Conservation (phyloP, 1,140 invertebrate genomes). For the Drosophila ficusphila region DNA sequence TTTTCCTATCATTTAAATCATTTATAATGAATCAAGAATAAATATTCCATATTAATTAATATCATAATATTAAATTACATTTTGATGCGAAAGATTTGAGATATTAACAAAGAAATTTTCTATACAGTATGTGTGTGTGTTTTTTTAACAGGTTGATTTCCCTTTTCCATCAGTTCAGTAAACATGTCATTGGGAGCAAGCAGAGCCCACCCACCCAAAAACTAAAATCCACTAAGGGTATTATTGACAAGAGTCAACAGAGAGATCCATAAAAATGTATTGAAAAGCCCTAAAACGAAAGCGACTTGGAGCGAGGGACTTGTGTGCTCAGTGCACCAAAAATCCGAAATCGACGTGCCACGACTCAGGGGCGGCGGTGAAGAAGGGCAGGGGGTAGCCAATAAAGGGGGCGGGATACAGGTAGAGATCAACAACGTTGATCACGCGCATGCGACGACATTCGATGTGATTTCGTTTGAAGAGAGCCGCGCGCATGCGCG, state of each 20-base stretch:
- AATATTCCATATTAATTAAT: too few relatives aligned
- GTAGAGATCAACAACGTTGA: slow-evolving; percentile 80
- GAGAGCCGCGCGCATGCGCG: slow-evolving; percentile 78
- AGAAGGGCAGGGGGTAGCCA: neutral
- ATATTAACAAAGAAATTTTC: neutral
- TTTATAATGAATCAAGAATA: too few relatives aligned
- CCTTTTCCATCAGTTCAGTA: slow-evolving; percentile 1
- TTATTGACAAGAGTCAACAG: slow-evolving; percentile 45
- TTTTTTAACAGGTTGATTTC: neutral
- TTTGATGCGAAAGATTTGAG: too few relatives aligned
- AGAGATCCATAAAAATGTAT: slow-evolving; percentile 70
- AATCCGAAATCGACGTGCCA: slow-evolving; percentile 40
- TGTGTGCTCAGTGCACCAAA: slow-evolving; percentile 59
- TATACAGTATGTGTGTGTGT: neutral
- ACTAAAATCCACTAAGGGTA: slow-evolving; percentile 35
- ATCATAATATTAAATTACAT: too few relatives aligned
- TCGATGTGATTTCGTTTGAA: slow-evolving; percentile 83
- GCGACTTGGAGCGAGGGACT: slow-evolving; percentile 28
- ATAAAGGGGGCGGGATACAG: slow-evolving; percentile 15
- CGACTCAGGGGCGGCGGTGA: neutral
- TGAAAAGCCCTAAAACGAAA: slow-evolving; percentile 78
- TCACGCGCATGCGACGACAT: slow-evolving; percentile 82
- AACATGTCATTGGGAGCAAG: neutral
- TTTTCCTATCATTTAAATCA: too few relatives aligned
- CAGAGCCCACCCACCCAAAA: neutral